Base-by-base conservation (phyloP, 2,113 vertebrate species). In the Seriola dumerili region DNA sequence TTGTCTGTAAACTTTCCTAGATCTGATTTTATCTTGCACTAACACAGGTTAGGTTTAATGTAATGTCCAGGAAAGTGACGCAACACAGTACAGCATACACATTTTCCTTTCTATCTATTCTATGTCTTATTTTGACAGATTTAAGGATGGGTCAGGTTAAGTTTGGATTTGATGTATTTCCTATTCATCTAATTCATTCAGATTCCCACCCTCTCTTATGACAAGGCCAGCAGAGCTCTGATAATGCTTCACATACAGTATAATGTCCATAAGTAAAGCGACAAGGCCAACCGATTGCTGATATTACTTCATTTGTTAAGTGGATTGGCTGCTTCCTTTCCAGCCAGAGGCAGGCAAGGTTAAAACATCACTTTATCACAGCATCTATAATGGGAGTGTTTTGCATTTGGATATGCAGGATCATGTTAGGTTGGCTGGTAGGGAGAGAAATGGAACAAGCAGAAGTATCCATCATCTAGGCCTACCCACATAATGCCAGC, bases 261-360 rank as follows among this genome's bases (percentile, higher is more conserved):
- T 88, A 76, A 93, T 76, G 13, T 84, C 84, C 80, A 75, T 71
- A 85, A 83, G 76, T 72, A 73, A 73, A 67, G 65, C 16, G 44
- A 81, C 83, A 84, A 85, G 85, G 84, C 86, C 76, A 73, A 81
- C 54, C 16, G 69, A 77, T 84, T 72, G 74, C 85, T 67, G 32
- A 63, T 85, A 84, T 85, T 66, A 80, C 86, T 88, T 90, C 67
- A 91, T 94, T 87, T 93, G 76, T 91, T 84, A 91, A 85, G 76
- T 88, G 62, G 67, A 87, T 88, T 81, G 80, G 61, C 66, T 76
- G 81, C 78, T 90, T 87, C 63, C 85, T 80, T 44, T 82, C 69
- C 63, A 80, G 78, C 68, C 83, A 52, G 85, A 57, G 80, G 55
- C 70, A 77, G 72, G 72, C 85, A 90, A 94, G 94, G 91, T 93